Percentiles rank a stretch among this genome's conserved stretches.
Conservation (phyloP, 2,113 vertebrate genomes). For the Alligator mississippiensis region DNA sequence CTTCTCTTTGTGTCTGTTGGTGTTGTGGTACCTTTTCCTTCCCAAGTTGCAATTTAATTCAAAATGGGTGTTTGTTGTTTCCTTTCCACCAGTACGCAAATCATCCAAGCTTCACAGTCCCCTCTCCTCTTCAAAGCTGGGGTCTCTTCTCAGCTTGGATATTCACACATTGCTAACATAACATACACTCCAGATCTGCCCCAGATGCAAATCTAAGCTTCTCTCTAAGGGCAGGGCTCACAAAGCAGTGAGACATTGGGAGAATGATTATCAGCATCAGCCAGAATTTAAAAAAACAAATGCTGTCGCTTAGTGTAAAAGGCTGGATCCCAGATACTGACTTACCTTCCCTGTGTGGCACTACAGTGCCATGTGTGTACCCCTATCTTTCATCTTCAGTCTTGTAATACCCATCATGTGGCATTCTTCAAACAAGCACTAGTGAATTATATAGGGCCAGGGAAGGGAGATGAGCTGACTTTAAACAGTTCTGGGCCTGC, state of each 20-base stretch:
- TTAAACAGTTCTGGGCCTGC: neutral
- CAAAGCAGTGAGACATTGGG: neutral
- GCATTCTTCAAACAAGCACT: neutral
- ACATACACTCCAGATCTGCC: neutral
- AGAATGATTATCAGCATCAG: neutral
- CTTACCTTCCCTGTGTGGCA: neutral
- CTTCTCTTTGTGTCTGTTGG: neutral
- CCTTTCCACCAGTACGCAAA: neutral
- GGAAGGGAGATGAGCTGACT: neutral
- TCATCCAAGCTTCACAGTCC: neutral
- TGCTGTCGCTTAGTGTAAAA: neutral
- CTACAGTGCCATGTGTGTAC: neutral
- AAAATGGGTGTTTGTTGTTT: neutral
- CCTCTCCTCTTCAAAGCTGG: neutral
- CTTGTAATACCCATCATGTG: neutral
- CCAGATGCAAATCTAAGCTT: neutral
- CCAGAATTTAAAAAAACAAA: neutral
- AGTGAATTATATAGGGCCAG: neutral
- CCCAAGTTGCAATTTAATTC: constrained; percentile 16
- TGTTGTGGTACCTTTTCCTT: neutral
- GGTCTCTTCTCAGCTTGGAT: neutral
- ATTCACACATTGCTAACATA: neutral
- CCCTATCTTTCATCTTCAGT: neutral
- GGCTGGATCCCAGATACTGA: neutral
- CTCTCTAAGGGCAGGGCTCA: neutral